These are phyloP conservation scores for Limenitis camilla DNA, from an alignment of 2,888 invertebrate genomes.

Conservation along the genomic window DNA sequence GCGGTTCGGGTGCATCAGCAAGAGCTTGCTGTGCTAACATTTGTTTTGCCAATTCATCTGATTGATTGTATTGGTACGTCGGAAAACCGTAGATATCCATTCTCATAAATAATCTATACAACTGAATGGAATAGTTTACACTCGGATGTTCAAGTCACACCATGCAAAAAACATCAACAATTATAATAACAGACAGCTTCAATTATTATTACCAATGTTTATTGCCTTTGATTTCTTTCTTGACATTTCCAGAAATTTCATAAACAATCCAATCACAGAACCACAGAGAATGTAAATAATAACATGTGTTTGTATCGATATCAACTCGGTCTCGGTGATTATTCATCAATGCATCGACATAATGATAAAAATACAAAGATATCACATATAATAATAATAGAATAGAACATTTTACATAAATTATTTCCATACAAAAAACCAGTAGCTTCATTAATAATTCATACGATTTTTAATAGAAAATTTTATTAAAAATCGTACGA, in stretches of 20 bases:
- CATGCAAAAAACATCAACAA: not conserved
- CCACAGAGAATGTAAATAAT: not conserved
- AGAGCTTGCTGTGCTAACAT: constrained; percentile 57
- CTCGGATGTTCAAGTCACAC: not conserved
- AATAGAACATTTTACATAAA: too few species aligned
- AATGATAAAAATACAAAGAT: too few species aligned
- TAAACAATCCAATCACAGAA: not conserved
- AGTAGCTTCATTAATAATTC: too few species aligned
- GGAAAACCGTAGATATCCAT: constrained; percentile 62
- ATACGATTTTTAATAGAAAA: too few species aligned
- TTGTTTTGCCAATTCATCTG: constrained; percentile 58
- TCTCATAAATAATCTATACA: constrained; percentile 5
- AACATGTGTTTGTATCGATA: not conserved
- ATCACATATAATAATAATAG: too few species aligned
- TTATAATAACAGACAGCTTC: too few species aligned
- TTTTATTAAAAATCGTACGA: too few species aligned
- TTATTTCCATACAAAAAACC: too few species aligned
- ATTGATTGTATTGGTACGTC: constrained; percentile 48
- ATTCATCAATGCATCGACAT: too few species aligned
- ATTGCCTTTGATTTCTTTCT: not conserved
- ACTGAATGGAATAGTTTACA: not conserved
- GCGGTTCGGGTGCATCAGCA: constrained; percentile 40
- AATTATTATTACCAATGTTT: too few species aligned
- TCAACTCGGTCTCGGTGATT: too few species aligned
- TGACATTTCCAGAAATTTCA: constrained; percentile 13